phyloP scores from a whole-genome alignment of 1,140 invertebrate species.

The Diuraphis noxia region DNA sequence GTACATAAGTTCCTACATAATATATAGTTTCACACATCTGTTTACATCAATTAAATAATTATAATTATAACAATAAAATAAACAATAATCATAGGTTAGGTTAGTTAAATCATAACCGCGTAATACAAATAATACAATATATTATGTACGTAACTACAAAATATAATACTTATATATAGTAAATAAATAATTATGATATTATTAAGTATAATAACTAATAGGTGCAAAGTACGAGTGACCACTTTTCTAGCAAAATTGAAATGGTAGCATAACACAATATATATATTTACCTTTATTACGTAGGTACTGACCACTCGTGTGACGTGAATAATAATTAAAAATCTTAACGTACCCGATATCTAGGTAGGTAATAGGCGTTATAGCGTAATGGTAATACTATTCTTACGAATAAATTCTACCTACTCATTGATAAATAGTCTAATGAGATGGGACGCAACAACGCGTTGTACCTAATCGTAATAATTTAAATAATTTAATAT shows the following conservation, averaged over 20 bases:
- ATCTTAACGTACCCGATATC: neutral
- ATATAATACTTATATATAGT: neutral
- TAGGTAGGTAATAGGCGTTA: too few species aligned
- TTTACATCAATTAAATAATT: neutral
- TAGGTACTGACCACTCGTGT: neutral
- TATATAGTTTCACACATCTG: neutral
- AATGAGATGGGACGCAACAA: neutral
- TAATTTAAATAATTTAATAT: neutral
- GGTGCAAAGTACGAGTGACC: neutral
- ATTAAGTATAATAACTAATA: too few species aligned
- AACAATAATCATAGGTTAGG: too few species aligned
- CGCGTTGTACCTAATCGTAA: neutral
- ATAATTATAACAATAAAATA: neutral
- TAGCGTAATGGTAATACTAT: neutral
- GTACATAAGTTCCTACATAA: neutral
- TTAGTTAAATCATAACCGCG: neutral
- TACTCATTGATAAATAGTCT: neutral
- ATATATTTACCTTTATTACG: too few species aligned
- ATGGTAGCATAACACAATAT: neutral
- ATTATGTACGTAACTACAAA: neutral
- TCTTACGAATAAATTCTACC: neutral
- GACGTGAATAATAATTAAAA: neutral
- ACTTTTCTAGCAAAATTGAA: neutral
- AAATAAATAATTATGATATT: neutral
- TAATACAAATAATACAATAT: neutral